phyloP scores from a whole-genome alignment of 2,113 vertebrate genomes.

The Neodontobutis hainanensis region DNA sequence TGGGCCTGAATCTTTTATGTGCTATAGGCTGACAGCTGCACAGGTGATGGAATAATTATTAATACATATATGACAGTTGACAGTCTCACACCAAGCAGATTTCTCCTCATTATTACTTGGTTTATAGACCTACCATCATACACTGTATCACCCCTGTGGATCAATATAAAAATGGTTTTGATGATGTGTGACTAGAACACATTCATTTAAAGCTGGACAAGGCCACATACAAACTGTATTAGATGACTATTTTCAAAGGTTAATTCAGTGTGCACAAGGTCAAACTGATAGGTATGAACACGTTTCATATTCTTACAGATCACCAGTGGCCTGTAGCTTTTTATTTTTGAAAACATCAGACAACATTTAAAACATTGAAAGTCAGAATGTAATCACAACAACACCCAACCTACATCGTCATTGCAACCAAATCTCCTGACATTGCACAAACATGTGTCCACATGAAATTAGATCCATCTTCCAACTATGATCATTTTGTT shows the following conservation, averaged over 20 bases:
- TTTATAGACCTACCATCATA: slow-evolving; percentile 36
- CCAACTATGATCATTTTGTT: too few relatives aligned
- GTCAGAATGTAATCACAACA: too few relatives aligned
- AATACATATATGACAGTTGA: slow-evolving; percentile 55
- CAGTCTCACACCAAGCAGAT: slow-evolving; percentile 49
- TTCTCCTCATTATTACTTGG: slow-evolving; percentile 66
- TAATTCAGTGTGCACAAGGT: background rate
- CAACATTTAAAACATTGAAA: too few relatives aligned
- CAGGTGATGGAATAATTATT: slow-evolving; percentile 64
- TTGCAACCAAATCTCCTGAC: too few relatives aligned
- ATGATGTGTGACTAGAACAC: background rate
- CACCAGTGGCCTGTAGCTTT: too few relatives aligned
- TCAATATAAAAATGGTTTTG: slow-evolving; percentile 27
- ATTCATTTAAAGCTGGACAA: background rate
- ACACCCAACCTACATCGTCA: too few relatives aligned
- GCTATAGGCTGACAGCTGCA: slow-evolving; percentile 58
- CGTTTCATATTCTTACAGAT: too few relatives aligned
- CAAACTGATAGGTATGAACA: too few relatives aligned
- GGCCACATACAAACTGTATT: slow-evolving; percentile 13
- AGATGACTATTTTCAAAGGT: slow-evolving; percentile 4
- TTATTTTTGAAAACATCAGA: too few relatives aligned
- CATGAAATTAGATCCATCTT: too few relatives aligned
- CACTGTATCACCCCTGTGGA: slow-evolving; percentile 33
- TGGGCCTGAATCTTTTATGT: slow-evolving; percentile 54
- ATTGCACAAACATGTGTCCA: too few relatives aligned